Evolutionary conservation across 1,140 invertebrate species (phyloP).

Genomic region (Rhagoletis zephyria): DNA sequence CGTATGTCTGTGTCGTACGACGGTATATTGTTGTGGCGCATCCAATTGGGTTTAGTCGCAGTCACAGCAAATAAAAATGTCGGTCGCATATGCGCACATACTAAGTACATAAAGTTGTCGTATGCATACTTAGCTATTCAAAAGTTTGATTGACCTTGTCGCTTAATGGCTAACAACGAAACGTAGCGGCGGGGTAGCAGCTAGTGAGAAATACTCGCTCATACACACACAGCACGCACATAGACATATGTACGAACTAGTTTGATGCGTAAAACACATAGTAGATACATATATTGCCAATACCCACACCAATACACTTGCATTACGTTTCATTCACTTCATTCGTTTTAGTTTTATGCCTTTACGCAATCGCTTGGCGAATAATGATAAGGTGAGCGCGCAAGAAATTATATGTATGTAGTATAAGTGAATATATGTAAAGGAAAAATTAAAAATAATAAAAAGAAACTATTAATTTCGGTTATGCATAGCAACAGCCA

Average conservation of each 20-base stretch:
- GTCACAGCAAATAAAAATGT: no score
- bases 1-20: background rate
- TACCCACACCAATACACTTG: background rate
- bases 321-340: background rate
- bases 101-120: background rate
- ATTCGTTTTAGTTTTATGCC: background rate
- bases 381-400: constrained; percentile 8
- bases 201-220: background rate
- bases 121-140: background rate
- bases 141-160: constrained; percentile 21
- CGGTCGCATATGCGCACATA: background rate
- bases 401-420: background rate
- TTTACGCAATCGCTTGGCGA: constrained; percentile 31
- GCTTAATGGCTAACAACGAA: background rate
- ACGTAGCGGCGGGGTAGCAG: background rate
- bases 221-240: background rate
- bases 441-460: background rate
- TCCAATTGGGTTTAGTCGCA: no score
- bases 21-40: no score
- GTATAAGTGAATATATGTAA: background rate
- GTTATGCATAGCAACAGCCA: background rate
- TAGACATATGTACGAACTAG: background rate
- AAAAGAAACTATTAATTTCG: background rate
- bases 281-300: background rate
- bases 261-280: background rate